A percentile compares a stretch with the other conserved stretches of the same genome.
phyloP scores from a whole-genome alignment of 2,888 invertebrate genomes.

The Napeogenes sylphis region DNA sequence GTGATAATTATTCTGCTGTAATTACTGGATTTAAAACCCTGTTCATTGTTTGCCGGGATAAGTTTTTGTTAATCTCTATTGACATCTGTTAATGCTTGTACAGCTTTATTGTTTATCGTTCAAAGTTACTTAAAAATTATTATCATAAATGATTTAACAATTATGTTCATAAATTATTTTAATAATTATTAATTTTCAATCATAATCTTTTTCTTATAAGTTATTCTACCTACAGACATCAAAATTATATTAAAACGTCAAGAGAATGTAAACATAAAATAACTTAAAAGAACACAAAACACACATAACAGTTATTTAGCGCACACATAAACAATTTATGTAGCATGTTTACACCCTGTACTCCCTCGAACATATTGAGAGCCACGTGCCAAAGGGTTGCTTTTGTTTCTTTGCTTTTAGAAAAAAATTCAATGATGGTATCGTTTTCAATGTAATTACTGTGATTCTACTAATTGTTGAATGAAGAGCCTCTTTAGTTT shows the following conservation, averaged over 20 bases:
- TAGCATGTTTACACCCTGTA: constrained; percentile 31
- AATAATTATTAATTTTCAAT: too few relatives aligned
- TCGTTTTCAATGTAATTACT: constrained; percentile 74
- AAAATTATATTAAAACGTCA: too few relatives aligned
- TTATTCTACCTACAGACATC: too few relatives aligned
- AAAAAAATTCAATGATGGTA: constrained; percentile 63
- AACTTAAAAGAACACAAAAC: constrained; percentile 7
- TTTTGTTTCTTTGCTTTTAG: constrained; percentile 58
- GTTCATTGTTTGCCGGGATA: constrained; percentile 37
- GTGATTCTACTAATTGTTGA: constrained; percentile 71
- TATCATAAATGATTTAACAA: too few relatives aligned
- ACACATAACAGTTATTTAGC: constrained; percentile 4
- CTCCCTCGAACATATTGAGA: constrained; percentile 55
- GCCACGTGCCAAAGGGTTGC: constrained; percentile 70
- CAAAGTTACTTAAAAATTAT: not conserved
- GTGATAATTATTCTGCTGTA: constrained; percentile 74
- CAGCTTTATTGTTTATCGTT: not conserved
- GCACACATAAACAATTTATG: constrained; percentile 8
- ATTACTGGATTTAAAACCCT: constrained; percentile 70
- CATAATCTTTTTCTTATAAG: too few relatives aligned
- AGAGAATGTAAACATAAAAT: not conserved
- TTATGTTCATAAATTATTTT: too few relatives aligned
- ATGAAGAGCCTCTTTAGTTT: constrained; percentile 55
- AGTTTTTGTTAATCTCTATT: constrained; percentile 16
- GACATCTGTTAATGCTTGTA: constrained; percentile 15